These are phyloP conservation scores for Toxonevra muliebris DNA, from an alignment of 2,888 invertebrate genomes.

Conservation along the genomic window DNA sequence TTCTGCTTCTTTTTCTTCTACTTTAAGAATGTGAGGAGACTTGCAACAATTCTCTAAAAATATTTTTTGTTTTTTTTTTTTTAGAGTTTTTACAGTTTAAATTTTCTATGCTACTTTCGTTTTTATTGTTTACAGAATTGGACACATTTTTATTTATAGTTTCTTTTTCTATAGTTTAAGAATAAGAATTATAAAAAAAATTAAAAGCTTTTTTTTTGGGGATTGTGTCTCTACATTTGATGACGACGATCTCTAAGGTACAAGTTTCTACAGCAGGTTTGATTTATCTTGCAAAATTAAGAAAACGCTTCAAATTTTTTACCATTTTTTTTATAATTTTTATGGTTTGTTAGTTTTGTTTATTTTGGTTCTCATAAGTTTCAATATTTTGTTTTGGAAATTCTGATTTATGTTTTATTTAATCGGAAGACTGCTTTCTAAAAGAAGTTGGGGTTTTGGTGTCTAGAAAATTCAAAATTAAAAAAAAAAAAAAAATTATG, in stretches of 20 bases:
- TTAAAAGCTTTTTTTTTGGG: no score
- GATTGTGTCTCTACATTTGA: no score
- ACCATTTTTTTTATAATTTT: no score
- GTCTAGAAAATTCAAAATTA: no score
- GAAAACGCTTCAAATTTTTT: no score
- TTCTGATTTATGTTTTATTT: not conserved
- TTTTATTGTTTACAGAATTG: not conserved
- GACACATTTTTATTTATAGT: not conserved
- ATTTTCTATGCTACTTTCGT: not conserved
- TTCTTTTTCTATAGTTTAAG: not conserved
- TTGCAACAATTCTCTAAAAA: slow-evolving; percentile 12
- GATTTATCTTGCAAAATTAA: no score
- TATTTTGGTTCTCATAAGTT: slow-evolving; percentile 8
- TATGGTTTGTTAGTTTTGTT: not conserved
- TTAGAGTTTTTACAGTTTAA: not conserved
- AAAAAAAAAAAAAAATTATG: slow-evolving; percentile 12
- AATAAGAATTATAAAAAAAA: not conserved
- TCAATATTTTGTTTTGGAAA: slow-evolving; percentile 5
- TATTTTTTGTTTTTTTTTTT: not conserved
- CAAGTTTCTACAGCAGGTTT: no score
- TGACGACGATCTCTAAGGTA: no score
- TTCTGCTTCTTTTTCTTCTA: not conserved
- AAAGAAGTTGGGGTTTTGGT: no score
- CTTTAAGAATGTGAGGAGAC: no score
- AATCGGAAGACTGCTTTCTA: no score